Percentiles rank a stretch among this genome's conserved stretches.
phyloP scores from a whole-genome alignment of 1,140 invertebrate genomes.

The Lycorma delicatula region DNA sequence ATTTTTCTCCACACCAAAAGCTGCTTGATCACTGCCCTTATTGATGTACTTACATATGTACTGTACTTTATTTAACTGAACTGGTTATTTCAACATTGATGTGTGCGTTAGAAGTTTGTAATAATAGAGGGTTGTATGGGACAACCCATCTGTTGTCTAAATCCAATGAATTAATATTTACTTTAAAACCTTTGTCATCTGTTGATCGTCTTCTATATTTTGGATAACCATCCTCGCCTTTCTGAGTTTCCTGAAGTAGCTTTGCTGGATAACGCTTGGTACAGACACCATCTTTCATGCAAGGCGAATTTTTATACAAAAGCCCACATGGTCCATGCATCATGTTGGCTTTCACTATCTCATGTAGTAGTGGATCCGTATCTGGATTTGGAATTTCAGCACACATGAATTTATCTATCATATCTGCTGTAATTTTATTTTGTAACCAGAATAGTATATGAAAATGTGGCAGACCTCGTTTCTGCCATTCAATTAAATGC shows the following conservation, averaged over 20 bases:
- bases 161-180: neutral
- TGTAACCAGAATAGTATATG: conserved; percentile 33
- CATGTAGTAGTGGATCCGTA: conserved; percentile 33
- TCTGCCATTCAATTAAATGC: conserved; percentile 43
- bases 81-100: conserved; percentile 7
- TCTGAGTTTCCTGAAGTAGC: conserved; percentile 26
- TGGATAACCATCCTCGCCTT: conserved; percentile 14
- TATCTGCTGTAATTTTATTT: conserved; percentile 21
- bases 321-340: conserved; percentile 44
- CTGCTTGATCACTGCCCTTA: conserved; percentile 35
- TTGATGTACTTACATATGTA: conserved; percentile 31
- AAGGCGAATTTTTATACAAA: too few relatives aligned
- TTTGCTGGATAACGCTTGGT: conserved; percentile 27
- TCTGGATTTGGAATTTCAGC: conserved; percentile 39
- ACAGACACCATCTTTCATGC: conserved; percentile 39
- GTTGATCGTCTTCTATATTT: conserved; percentile 13
- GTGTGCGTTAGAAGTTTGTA: conserved; percentile 15
- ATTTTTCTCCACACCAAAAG: conserved; percentile 27
- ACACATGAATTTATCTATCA: conserved; percentile 24
- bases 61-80: conserved; percentile 24
- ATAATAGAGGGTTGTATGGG: conserved; percentile 15
- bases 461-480: conserved; percentile 38
- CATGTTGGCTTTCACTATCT: conserved; percentile 40
- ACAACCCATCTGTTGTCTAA: conserved; percentile 17
- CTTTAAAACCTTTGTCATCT: conserved; percentile 14